Conservation (phyloP, 2,797 vertebrate species). For the Clarias laeviceps region DNA sequence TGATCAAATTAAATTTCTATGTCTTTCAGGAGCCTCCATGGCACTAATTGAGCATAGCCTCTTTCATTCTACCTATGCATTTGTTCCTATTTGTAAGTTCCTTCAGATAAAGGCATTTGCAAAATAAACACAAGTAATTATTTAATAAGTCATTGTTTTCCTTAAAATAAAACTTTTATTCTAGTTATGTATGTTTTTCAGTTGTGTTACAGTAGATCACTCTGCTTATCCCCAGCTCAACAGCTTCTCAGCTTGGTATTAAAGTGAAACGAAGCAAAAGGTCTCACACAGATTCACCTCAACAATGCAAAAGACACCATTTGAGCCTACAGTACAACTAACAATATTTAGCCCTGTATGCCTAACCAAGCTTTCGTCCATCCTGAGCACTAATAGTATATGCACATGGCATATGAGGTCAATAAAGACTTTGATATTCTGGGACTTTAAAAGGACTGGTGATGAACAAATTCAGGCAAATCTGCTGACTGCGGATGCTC, state of each 20-base stretch:
- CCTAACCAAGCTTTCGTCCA: neutral
- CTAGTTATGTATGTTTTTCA: neutral
- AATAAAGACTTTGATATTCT: conserved; percentile 1
- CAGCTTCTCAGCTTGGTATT: conserved; percentile 53
- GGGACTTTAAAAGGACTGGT: neutral
- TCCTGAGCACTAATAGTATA: neutral
- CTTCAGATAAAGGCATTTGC: neutral
- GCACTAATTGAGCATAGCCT: neutral
- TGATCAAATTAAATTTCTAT: neutral
- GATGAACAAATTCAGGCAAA: neutral
- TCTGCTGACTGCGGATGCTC: neutral
- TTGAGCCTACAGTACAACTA: neutral
- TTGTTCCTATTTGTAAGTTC: neutral
- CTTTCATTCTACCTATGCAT: neutral
- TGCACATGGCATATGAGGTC: neutral
- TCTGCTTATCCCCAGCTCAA: conserved; percentile 42
- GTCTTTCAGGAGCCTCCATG: neutral
- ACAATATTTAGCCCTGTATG: neutral
- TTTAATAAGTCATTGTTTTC: neutral
- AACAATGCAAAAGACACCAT: neutral
- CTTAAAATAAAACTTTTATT: conserved; percentile 7
- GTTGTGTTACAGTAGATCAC: neutral
- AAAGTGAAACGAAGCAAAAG: neutral
- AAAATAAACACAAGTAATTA: neutral
- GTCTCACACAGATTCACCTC: neutral